These are phyloP conservation scores for Leptinotarsa tumamoca DNA, from an alignment of 2,888 invertebrate genomes.

Conservation along the genomic window DNA sequence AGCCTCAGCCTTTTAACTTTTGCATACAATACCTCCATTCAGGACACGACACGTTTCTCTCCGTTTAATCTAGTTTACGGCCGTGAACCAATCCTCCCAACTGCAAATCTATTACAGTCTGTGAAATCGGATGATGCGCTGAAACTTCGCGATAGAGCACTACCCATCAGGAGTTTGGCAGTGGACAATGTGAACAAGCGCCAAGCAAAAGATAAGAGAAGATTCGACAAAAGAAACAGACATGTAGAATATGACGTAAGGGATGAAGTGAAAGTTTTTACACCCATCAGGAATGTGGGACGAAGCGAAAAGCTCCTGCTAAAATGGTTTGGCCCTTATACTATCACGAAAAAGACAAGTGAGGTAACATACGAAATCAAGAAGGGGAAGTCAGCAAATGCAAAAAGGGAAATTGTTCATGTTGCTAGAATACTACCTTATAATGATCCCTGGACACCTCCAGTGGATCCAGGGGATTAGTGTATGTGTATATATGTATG, in stretches of 20 bases:
- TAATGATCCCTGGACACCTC: background rate
- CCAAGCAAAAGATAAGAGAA: background rate
- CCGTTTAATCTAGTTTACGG: too few species aligned
- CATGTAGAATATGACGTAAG: background rate
- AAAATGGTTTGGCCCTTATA: too few species aligned
- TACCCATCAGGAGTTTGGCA: background rate
- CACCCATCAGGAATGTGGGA: background rate
- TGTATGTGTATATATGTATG: too few species aligned
- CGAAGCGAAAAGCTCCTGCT: background rate
- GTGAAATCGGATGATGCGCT: background rate
- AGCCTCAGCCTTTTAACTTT: too few species aligned
- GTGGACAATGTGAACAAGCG: background rate
- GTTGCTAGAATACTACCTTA: background rate
- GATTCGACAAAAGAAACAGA: background rate
- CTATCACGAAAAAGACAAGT: background rate
- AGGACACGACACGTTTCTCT: too few species aligned
- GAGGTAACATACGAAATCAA: background rate
- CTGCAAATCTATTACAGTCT: background rate
- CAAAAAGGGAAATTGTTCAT: constrained; percentile 6
- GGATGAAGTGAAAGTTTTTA: too few species aligned
- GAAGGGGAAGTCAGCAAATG: background rate
- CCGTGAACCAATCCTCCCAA: background rate
- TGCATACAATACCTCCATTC: too few species aligned
- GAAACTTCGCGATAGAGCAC: background rate
- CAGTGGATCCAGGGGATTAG: background rate